Conservation (phyloP, 2,113 vertebrate genomes). For the Mustela lutreola region DNA sequence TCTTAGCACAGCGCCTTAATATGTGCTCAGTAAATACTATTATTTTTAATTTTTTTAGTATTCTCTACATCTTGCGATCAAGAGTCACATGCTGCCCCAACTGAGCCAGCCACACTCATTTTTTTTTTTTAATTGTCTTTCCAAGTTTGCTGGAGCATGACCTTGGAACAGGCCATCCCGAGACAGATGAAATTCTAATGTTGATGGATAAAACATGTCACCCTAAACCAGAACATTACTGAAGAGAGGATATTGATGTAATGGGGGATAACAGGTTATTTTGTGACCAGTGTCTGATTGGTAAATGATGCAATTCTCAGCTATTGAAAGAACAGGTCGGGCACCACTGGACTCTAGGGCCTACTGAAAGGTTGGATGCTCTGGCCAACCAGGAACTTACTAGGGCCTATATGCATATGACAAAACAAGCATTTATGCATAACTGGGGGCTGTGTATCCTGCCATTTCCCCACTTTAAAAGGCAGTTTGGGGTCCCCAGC, state of each 20-base stretch:
- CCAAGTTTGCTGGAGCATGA: not conserved
- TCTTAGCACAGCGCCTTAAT: not conserved
- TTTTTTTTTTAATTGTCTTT: slow-evolving; percentile 32
- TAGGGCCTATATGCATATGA: not conserved
- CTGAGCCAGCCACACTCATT: not conserved
- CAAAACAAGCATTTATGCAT: not conserved
- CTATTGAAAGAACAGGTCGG: not conserved
- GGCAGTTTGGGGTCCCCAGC: not conserved
- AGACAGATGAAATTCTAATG: not conserved
- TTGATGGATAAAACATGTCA: not conserved
- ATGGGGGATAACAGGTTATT: not conserved
- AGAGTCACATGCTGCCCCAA: not conserved
- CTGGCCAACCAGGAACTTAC: not conserved
- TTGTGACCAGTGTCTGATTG: not conserved
- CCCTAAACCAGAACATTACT: not conserved
- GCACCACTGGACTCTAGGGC: not conserved
- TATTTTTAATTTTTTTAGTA: not conserved
- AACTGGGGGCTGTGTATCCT: not conserved
- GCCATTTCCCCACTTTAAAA: not conserved
- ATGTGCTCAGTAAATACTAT: not conserved
- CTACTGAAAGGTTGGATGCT: not conserved
- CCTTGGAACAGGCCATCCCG: not conserved
- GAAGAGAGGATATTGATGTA: not conserved
- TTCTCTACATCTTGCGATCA: not conserved
- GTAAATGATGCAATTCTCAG: not conserved